These are phyloP conservation scores for Micromys minutus DNA, from an alignment of 2,113 vertebrate species.

Conservation along the genomic window DNA sequence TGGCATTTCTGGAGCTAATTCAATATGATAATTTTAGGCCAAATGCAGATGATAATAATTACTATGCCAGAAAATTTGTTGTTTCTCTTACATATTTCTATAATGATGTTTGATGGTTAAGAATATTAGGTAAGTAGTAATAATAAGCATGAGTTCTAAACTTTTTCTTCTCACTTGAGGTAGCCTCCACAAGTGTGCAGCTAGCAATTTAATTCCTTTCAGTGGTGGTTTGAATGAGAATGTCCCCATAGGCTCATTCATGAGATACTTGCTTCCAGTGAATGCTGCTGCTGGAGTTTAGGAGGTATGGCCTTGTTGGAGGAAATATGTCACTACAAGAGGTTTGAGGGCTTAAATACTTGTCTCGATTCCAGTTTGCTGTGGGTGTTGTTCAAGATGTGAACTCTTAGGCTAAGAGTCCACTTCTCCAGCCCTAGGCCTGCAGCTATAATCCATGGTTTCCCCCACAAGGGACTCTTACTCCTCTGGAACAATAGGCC, in stretches of 20 bases:
- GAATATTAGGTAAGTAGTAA: not conserved
- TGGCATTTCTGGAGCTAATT: slow-evolving; percentile 65
- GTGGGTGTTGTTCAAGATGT: too few relatives aligned
- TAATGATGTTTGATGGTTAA: slow-evolving; percentile 49
- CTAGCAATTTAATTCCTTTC: not conserved
- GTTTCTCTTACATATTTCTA: slow-evolving; percentile 48
- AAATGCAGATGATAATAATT: slow-evolving; percentile 70
- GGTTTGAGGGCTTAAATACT: not conserved
- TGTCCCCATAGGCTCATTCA: not conserved
- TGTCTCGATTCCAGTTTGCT: not conserved
- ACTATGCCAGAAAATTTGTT: slow-evolving; percentile 35
- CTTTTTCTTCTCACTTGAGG: not conserved
- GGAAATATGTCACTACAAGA: not conserved
- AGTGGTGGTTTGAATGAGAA: not conserved
- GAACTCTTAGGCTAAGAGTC: not conserved
- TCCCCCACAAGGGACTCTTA: not conserved
- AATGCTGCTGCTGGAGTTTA: not conserved
- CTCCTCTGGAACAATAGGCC: not conserved
- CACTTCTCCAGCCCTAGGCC: not conserved
- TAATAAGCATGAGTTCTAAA: slow-evolving; percentile 23
- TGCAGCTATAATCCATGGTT: not conserved
- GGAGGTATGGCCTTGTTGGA: not conserved
- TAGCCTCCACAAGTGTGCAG: slow-evolving; percentile 11
- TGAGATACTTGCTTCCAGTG: too few relatives aligned
- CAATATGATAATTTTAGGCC: slow-evolving; percentile 60